Evolutionary conservation across 2,113 vertebrate genomes (phyloP), one percentile per base, ranked within the genome.

Genomic region (Lepus timidus): DNA sequence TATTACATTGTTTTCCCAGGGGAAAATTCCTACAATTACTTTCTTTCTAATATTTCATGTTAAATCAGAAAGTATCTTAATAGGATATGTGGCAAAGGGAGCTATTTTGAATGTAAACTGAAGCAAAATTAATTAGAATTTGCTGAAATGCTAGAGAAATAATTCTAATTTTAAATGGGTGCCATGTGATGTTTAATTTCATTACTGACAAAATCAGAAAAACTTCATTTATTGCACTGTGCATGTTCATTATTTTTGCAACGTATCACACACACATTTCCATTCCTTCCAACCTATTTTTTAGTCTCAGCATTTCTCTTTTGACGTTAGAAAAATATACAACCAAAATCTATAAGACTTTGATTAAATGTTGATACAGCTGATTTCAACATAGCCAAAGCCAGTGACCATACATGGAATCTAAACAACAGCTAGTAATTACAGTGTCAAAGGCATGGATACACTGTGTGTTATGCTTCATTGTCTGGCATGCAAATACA

Each of bases 291-390:
- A 98, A 97, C 95, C 97, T 98, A 98, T 98, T 98, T 98, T 98
- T 98, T 97, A 98, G 97, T 95, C 97, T 98, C 97, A 97, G 96
- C 91, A 97, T 98, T 99, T 98, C 97, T 98, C 98, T 99, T 98
- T 98, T 98, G 98, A 99, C 98, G 44, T 98, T 98, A 98, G 97
- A 98, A 98, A 99, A 99, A 99, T 99, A 99, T 98, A 99, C 98
- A 98, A 97, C 97, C 95, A 98, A 98, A 99, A 98, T 98, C 98
- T 98, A 98, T 98, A 98, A 98, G 98, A 98, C 98, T 98, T 99
- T 99, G 98, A 99, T 99, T 99, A 98, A 98, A 99, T 99, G 98
- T 99, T 99, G 98, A 98, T 98, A 99, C 99, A 99, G 99, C 99
- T 99, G 99, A 99, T 99, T 98, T 98, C 98, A 98, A 97, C 98